phyloP scores from a whole-genome alignment of 2,797 vertebrate species.

The Darevskia mixta region DNA sequence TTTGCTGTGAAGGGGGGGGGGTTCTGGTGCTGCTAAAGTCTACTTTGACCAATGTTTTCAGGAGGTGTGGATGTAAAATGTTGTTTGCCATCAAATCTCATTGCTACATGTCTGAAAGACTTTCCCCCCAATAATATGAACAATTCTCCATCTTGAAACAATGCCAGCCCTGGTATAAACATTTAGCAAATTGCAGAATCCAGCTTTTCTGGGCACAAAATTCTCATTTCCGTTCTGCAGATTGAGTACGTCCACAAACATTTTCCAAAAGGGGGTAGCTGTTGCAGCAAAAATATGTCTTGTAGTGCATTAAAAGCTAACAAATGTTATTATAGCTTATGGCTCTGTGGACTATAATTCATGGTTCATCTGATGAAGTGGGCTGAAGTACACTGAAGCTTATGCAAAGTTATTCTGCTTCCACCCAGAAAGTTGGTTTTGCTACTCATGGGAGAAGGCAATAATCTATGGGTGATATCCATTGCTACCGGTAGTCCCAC shows the following conservation, averaged over 20 bases:
- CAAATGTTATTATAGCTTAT: too few species aligned
- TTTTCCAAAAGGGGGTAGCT: too few species aligned
- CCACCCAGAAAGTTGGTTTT: too few species aligned
- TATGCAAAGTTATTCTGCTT: neutral
- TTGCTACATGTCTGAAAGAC: neutral
- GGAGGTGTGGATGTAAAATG: neutral
- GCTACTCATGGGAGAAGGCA: neutral
- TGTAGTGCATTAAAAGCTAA: too few species aligned
- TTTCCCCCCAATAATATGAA: neutral
- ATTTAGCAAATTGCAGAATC: neutral
- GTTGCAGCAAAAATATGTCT: too few species aligned
- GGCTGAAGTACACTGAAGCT: neutral
- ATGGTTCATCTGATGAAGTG: too few species aligned
- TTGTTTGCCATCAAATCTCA: neutral
- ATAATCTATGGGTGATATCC: too few species aligned
- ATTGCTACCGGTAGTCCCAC: too few species aligned
- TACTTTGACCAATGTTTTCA: neutral
- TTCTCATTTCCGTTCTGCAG: neutral
- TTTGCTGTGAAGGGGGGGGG: neutral
- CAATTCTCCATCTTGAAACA: neutral
- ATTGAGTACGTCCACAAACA: neutral
- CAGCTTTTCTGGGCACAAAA: neutral
- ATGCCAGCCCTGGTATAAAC: accelerated
- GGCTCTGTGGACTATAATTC: too few species aligned
- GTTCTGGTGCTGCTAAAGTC: neutral